phyloP scores from a whole-genome alignment of 2,888 invertebrate species.

The Acleris literana region DNA sequence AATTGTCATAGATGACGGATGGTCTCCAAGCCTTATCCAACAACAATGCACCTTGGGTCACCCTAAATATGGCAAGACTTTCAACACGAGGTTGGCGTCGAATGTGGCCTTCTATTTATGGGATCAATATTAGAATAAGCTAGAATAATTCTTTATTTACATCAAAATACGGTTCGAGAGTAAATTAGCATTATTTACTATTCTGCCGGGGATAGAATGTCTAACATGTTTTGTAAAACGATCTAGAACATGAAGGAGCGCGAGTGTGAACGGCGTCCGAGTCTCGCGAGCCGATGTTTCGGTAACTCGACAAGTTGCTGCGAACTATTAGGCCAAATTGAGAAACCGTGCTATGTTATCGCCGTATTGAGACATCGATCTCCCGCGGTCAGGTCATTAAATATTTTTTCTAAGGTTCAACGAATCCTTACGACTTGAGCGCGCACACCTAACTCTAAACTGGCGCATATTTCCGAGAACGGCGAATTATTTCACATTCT shows the following conservation, averaged over 20 bases:
- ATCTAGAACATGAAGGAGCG: constrained; percentile 15
- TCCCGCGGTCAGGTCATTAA: background rate
- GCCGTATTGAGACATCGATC: constrained; percentile 4
- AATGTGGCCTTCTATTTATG: constrained; percentile 43
- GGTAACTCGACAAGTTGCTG: background rate
- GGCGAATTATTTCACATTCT: constrained; percentile 72
- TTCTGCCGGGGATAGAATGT: constrained; percentile 38
- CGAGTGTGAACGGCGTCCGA: constrained; percentile 1
- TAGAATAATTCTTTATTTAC: constrained; percentile 52
- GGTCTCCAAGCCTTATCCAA: constrained; percentile 20
- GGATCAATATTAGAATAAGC: constrained; percentile 47
- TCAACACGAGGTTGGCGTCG: constrained; percentile 42
- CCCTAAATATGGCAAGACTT: constrained; percentile 47
- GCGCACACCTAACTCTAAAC: constrained; percentile 47
- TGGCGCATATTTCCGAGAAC: constrained; percentile 64
- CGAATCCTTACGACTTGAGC: constrained; percentile 12
- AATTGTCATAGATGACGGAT: constrained; percentile 38
- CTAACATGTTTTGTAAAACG: constrained; percentile 28
- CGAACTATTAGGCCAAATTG: background rate
- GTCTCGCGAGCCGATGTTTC: background rate
- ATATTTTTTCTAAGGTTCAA: constrained; percentile 14
- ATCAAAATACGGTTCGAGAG: constrained; percentile 46
- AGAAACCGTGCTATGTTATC: background rate
- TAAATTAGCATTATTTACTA: constrained; percentile 48
- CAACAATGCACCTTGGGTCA: constrained; percentile 36